Evolutionary conservation across 2,888 invertebrate species (phyloP), one percentile per base, ranked within the genome.

Genomic region (Glomeris marginata): DNA sequence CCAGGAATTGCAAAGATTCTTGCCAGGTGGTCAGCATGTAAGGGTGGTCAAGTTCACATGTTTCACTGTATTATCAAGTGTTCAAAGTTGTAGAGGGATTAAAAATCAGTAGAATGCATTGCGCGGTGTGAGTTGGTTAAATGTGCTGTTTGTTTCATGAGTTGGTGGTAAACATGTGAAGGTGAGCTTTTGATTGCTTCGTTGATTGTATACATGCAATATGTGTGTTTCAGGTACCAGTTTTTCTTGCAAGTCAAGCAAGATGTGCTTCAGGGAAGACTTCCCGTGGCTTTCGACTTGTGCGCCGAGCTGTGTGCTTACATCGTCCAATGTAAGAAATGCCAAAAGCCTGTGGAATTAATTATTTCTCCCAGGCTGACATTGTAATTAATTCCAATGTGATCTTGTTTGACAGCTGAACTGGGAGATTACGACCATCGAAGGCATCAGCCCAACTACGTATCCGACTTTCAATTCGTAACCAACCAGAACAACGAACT

Each of bases 241-340:
- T 82, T 94, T 69, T 95, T 92, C 69, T 77, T 95, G 61, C 94
- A 95, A 77, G 79, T 94, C 63, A 92, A 94, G 71, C 87, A 91
- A 73, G 94, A 95, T 67, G 85, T 95, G 60, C 75, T 92, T 48
- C 91, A 94, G 67, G 92, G 91, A 54, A 78, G 94, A 58, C 72
- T 95, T 60, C 88, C 92, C 6, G 84, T 92, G 52, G 77, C 84
- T 55, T 87, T 86, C 68, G 92, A 94, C 62, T 74, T 91, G 59
- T 85, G 90, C 22, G 83, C 88, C 4, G 91, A 94, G 66, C 74
- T 94, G 52, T 90, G 90, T 49, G 87, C 91, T 13, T 90, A 81
- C 67, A 85, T 91, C 55, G 78, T 95, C 47, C 94, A 95, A 74
- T 94, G 92, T 91, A 72, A 86, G 87, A 79, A 16, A 34, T n/a